Base-by-base conservation (phyloP, 2,113 vertebrate species). In the Gila orcuttii region DNA sequence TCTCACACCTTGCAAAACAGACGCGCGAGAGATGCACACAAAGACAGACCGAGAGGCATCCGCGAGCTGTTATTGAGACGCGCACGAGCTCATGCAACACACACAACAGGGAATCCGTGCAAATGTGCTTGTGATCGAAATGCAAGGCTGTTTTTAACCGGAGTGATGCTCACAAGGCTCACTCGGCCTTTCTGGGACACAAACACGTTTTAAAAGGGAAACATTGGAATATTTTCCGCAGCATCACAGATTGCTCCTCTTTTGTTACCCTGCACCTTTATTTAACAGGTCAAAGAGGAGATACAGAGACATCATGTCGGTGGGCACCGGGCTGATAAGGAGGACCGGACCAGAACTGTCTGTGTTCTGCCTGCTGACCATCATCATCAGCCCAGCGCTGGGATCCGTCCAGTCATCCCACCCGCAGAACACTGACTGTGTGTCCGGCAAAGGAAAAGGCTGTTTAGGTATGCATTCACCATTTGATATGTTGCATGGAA, bases 401-500 rank as follows among this genome's bases (percentile, higher is more conserved):
- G 88, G 92, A 66, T 82, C 80, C 45, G 93, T 83, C 66, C 92
- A 92, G 55, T 90, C 92, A 84, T 96, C 95, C 0, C 93, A 95
- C 84, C 94, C 93, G 57, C 91, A 94, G 86, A 84, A 91, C 89
- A 90, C 92, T 73, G 95, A 89, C 78, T 93, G 94, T 88, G 92
- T 89, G 80, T 69, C 88, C 87, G 94, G 88, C 91, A 94, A 93
- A 86, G 93, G 92, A 82, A 94, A 92, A 87, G 95, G 94, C 90
- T 96, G 96, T 75, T 91, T 94, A 92, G 96, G 96, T 96, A 94
- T 93, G 76, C n/a, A 10, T 77, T 78, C 39, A 1, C 9, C 3
- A 13, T 33, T 81, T 31, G 6, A 69, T 64, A n/a, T 39, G 23
- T 60, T 60, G 77, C 55, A 79, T 45, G 59, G n/a, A 28, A 39